phyloP scores from a whole-genome alignment of 2,888 invertebrate species.

The Sarcophaga subvicina region DNA sequence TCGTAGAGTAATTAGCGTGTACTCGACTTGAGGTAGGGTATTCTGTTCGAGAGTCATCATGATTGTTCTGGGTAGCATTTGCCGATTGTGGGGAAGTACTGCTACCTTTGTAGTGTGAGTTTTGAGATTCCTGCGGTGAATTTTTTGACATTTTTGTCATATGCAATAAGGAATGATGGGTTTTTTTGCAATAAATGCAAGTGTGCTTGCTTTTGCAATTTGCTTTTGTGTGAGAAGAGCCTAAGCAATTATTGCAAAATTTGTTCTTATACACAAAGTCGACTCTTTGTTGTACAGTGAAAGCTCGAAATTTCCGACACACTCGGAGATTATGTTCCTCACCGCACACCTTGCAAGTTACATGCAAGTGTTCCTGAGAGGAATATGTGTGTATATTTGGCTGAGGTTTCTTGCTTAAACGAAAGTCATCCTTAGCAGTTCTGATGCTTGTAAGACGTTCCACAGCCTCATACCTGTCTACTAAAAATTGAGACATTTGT shows the following conservation, averaged over 20 bases:
- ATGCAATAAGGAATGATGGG: background rate
- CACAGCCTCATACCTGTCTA: slow-evolving; percentile 14
- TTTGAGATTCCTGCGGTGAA: too few relatives aligned
- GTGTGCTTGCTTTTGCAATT: too few relatives aligned
- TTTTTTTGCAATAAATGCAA: background rate
- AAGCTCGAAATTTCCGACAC: too few relatives aligned
- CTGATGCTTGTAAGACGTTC: background rate
- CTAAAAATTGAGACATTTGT: slow-evolving; percentile 22
- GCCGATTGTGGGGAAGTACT: too few relatives aligned
- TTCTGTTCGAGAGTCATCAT: background rate
- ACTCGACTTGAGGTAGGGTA: background rate
- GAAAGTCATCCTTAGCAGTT: background rate
- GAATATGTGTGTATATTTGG: background rate
- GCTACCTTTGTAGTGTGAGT: background rate
- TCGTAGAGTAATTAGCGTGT: background rate
- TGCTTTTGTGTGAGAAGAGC: too few relatives aligned
- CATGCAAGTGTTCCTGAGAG: background rate
- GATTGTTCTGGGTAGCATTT: too few relatives aligned
- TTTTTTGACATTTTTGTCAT: too few relatives aligned
- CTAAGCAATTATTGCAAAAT: too few relatives aligned
- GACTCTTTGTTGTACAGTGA: background rate
- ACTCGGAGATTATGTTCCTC: background rate
- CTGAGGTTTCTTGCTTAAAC: too few relatives aligned
- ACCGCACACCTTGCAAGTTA: background rate
- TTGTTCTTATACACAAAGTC: too few relatives aligned